phyloP scores from a whole-genome alignment of 2,113 vertebrate genomes.

The Zosterops borbonicus region DNA sequence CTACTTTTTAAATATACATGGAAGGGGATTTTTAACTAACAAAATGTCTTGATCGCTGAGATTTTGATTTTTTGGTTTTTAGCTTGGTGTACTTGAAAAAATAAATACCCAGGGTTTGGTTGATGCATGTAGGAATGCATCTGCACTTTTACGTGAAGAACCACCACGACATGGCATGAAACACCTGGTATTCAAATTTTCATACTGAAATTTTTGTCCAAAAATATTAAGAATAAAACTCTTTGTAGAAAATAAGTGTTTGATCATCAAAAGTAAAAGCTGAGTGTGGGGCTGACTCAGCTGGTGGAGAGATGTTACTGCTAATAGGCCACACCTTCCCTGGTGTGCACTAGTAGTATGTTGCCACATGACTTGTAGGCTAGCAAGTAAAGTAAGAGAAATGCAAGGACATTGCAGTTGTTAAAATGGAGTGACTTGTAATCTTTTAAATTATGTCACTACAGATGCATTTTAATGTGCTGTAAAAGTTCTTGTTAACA shows the following conservation, averaged over 20 bases:
- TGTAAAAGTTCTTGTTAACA: slow-evolving; percentile 47
- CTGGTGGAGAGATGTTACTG: not conserved
- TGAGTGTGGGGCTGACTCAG: not conserved
- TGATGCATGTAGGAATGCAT: not conserved
- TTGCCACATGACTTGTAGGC: not conserved
- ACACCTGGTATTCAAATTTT: not conserved
- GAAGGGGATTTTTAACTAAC: not conserved
- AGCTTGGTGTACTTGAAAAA: not conserved
- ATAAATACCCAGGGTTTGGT: not conserved
- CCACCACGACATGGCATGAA: not conserved
- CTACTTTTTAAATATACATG: not conserved
- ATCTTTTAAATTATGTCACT: slow-evolving; percentile 53
- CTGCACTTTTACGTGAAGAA: not conserved
- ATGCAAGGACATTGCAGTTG: slow-evolving; percentile 32
- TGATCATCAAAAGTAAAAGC: not conserved
- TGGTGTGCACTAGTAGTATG: not conserved
- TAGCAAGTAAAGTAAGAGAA: slow-evolving; percentile 40
- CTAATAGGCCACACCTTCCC: not conserved
- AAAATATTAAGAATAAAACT: not conserved
- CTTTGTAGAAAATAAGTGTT: not conserved
- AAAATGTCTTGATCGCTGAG: not conserved
- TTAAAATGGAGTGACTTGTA: slow-evolving; percentile 15
- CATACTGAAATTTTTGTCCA: not conserved
- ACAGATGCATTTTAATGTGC: slow-evolving; percentile 38
- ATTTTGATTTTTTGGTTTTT: not conserved